Base-by-base conservation (phyloP, 2,888 invertebrate species). In the Brassicogethes aeneus region DNA sequence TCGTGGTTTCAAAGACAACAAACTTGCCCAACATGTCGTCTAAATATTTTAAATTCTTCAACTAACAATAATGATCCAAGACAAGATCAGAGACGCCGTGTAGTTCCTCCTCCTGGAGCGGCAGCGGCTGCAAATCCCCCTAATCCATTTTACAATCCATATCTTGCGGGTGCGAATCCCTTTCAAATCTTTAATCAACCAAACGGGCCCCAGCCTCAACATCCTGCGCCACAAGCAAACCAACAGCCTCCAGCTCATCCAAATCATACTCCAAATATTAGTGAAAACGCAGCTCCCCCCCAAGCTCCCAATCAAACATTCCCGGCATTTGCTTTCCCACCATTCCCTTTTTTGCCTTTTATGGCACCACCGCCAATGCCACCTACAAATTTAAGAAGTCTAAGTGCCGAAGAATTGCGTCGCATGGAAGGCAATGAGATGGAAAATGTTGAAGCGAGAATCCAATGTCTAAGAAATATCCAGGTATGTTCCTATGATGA, bases 1-100 rank as follows among this genome's bases (percentile, higher is more conserved):
- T 93, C 95, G 30, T 99, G 99, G 99, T 99, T 99, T 72, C 99
- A 99, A 71, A 80, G 99, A 5, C 99, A 99, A 66, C 99, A 99
- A 72, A 99, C 99, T 2, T 99, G 99, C 64, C 99, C 99, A 1
- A 99, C 99, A 2, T 99, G 99, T 65, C 80, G 96, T 10, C 75
- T 95, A 49, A 95, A 97, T 70, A 93, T 69, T 50, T 57, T 61
- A 64, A 65, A 65, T 7, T 59, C 59, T 8, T 56, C 62, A 1
- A 44, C 38, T 14, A 52, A 47, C 36, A 52, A 50, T 40, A 51
- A 51, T 40, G 45, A 49, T 29, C 47, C 48, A 29, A 43, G 49
- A 2, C 45, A 45, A 7, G 42, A 43, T 17, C 40, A 39, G 16
- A 34, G 40, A 34, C 40, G 34, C 16, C 16, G 37, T 3, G 15